Evolutionary conservation across 1,140 invertebrate species (phyloP), one percentile per base, ranked within the genome.

Genomic region (Triops cancriformis): DNA sequence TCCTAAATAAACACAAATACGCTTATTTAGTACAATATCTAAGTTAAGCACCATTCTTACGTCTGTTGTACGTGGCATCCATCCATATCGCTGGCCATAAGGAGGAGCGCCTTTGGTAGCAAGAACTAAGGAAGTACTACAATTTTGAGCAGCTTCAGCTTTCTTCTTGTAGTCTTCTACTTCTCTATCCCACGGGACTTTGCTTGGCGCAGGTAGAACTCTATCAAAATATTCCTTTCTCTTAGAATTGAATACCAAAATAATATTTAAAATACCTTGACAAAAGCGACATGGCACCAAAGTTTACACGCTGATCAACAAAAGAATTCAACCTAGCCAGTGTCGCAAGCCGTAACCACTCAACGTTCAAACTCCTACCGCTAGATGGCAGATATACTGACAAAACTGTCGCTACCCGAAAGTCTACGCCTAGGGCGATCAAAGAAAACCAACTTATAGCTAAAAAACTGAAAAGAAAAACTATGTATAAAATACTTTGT

Each of bases 41-140:
- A n/a, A n/a, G 28, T 23, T 18, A 76, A 23, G 23, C 43, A 26
- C 73, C 26, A 80, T 72, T 83, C 86, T 90, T 85, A 97, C 95
- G 76, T 97, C 94, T 81, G 90, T 87, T 77, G 88, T 89, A 77
- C 97, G 85, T 18, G 98, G 98, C 6, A 98, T 87, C 95, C 96
- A 99, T 83, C 95, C 95, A 86, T 93, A 92, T 80, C 98, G 89
- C 81, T 96, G 92, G 0, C 97, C 96, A 89, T 99, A 99, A 1
- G 96, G 95, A 9, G 98, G 98, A n/a, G 94, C 93, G 81, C 92
- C 91, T 51, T 90, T 90, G 82, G 91, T 89, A 51, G 93, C 92
- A 77, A 92, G 90, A n/a, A 96, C 92, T 73, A 95, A 83, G 2
- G 90, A 89, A 26, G 89, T 88, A 14, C 89, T 89, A 72, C 88